Conservation (phyloP, 2,113 vertebrate genomes). For the Bos taurus region DNA sequence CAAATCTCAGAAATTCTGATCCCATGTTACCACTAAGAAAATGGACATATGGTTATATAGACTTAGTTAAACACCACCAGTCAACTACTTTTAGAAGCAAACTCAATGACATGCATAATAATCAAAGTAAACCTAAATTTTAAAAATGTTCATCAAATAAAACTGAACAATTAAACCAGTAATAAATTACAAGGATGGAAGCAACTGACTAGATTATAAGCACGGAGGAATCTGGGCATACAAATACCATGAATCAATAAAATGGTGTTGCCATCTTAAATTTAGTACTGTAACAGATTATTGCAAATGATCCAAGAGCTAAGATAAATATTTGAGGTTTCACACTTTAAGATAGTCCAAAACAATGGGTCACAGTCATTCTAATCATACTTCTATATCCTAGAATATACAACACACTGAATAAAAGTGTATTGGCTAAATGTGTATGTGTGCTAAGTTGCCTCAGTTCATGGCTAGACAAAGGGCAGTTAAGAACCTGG, state of each 20-base stretch:
- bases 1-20: neutral
- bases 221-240: slow-evolving; percentile 57
- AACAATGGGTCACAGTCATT: neutral
- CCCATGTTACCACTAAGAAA: neutral
- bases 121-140: slow-evolving; percentile 5
- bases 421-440: neutral
- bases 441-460: neutral
- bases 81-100: slow-evolving; percentile 20
- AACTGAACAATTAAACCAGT: neutral
- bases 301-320: neutral
- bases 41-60: neutral
- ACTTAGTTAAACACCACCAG: neutral
- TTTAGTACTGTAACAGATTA: neutral
- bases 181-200: slow-evolving; percentile 31
- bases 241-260: slow-evolving; percentile 11
- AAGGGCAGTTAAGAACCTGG: neutral
- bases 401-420: neutral
- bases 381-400: neutral
- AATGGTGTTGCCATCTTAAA: neutral
- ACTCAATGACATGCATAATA: slow-evolving; percentile 26
- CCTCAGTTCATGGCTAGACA: neutral
- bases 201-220: neutral
- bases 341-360: neutral
- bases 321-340: neutral
- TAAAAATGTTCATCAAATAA: slow-evolving; percentile 13